Evolutionary conservation across 2,888 invertebrate genomes (phyloP).

Genomic region (Parapristionchus giblindavisi): DNA sequence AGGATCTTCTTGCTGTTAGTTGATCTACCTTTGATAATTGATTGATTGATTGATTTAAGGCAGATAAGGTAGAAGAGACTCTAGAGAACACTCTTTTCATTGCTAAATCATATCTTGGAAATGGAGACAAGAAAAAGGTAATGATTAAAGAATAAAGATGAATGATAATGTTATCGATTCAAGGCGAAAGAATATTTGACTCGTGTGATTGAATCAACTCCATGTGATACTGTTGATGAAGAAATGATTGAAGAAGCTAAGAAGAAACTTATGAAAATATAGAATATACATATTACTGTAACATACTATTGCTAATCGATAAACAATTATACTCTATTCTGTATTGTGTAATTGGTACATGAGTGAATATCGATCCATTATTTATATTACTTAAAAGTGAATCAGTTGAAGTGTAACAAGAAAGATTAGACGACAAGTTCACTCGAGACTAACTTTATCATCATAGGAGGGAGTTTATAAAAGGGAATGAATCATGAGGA

Average conservation of each 20-base stretch:
- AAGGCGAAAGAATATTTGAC: conserved; percentile 5
- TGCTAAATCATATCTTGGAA: conserved; percentile 20
- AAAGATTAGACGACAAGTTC: too few relatives aligned
- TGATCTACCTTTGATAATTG: background rate
- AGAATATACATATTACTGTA: background rate
- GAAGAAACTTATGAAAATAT: conserved; percentile 18
- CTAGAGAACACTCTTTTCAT: conserved; percentile 7
- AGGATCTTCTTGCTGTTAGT: conserved; percentile 13
- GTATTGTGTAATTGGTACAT: too few relatives aligned
- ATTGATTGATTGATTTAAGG: background rate
- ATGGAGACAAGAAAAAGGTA: conserved; percentile 25
- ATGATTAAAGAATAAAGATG: background rate
- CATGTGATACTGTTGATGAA: background rate
- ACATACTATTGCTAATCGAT: conserved; percentile 13
- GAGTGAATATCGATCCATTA: too few relatives aligned
- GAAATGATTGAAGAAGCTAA: conserved; percentile 19
- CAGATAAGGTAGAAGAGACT: background rate
- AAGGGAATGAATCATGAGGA: too few relatives aligned
- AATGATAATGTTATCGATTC: background rate
- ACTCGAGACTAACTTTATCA: too few relatives aligned
- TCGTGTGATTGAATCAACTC: background rate
- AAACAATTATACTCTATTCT: background rate
- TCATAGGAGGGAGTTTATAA: too few relatives aligned
- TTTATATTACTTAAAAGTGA: too few relatives aligned
- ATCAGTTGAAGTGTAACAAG: too few relatives aligned